Evolutionary conservation across 2,888 invertebrate species (phyloP), one percentile per base, ranked within the genome.

Genomic region (Prostheceraeus crozeri): DNA sequence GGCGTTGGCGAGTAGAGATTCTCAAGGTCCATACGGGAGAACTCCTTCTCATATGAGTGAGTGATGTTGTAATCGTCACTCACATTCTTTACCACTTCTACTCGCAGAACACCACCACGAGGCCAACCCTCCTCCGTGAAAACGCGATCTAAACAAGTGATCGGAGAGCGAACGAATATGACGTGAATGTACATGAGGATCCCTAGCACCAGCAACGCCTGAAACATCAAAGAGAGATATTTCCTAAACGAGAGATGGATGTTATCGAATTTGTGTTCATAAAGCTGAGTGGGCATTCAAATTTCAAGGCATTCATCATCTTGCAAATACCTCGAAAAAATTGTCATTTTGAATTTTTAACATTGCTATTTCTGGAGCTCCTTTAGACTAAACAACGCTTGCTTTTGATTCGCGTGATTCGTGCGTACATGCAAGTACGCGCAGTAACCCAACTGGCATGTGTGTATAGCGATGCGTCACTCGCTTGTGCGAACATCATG

Each of bases 181-280:
- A 89, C 83, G 73, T 98, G 98, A 71, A 98, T 89, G 75, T 96
- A 96, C 51, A 87, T 85, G 69, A 96, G 81, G 53, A 90, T 85
- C 72, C 87, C 86, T 77, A 98, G 86, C 57, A 90, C 87, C 57
- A 84, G 72, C 65, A 89, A 76, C 1, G 88, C 88, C 83, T 85
- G 80, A 16, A 80, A 36, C 3, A 10, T 27, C n/a, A 14, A 10
- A 4, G 23, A 51, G 16, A 6, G 25, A 45, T 11, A n/a, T n/a
- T n/a, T n/a, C n/a, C n/a, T n/a, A n/a, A n/a, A n/a, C n/a, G 10
- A 10, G n/a, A 10, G 14, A 36, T 48, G 3, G 16, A 21, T 21
- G 27, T n/a, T 25, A 45, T 4, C 1, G 11, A 45, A 8, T 14
- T 36, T 40, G 11, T 14, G 19, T n/a, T n/a, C n/a, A n/a, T n/a